A percentile compares a stretch with the other conserved stretches of the same genome.
These are phyloP conservation scores for Cydia pomonella DNA, from an alignment of 1,140 invertebrate genomes.

Conservation along the genomic window DNA sequence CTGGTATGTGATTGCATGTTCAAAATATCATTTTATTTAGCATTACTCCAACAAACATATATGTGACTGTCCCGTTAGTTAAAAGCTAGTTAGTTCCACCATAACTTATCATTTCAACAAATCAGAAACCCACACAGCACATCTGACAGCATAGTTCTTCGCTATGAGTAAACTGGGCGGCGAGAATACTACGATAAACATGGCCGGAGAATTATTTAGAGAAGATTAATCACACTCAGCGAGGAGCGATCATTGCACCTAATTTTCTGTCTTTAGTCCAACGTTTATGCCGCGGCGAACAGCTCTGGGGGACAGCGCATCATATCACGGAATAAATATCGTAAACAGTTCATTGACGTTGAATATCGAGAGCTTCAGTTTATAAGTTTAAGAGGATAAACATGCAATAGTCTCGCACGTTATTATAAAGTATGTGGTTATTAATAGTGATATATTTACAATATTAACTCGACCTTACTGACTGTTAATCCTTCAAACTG, in stretches of 20 bases:
- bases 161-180: background rate
- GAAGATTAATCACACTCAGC: constrained; percentile 20
- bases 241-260: constrained; percentile 32
- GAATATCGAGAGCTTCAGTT: background rate
- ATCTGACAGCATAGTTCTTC: background rate
- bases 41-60: background rate
- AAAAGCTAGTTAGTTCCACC: background rate
- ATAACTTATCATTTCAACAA: background rate
- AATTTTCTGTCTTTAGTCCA: constrained; percentile 29
- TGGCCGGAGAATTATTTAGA: constrained; percentile 6
- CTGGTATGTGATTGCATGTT: background rate
- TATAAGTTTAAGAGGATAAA: background rate
- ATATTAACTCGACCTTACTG: too few species aligned
- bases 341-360: background rate
- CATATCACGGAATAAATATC: constrained; percentile 34
- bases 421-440: too few species aligned
- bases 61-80: background rate
- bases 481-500: too few species aligned
- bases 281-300: constrained; percentile 12
- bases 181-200: constrained; percentile 8
- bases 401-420: too few species aligned
- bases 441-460: too few species aligned
- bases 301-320: constrained; percentile 35
- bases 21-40: background rate
- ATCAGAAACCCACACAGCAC: constrained; percentile 11